Evolutionary conservation across 2,113 vertebrate genomes (phyloP), one percentile per base, ranked within the genome.

Genomic region (Callaeas wilsoni): DNA sequence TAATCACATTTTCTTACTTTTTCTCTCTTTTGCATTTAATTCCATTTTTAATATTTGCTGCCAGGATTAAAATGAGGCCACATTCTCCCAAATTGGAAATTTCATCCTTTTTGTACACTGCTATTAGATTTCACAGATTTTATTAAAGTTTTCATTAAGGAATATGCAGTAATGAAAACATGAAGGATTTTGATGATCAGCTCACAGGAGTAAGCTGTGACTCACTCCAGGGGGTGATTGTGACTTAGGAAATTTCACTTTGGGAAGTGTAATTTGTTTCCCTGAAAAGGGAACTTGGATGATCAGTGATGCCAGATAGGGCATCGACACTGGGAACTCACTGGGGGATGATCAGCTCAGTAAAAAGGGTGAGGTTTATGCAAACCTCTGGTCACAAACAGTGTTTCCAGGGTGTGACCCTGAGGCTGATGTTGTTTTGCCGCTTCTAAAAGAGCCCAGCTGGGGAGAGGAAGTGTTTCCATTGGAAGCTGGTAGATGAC

Each of bases 141-240:
- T 78, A 90, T 85, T 85, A 85, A 29, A 39, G 25, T 62, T 94
- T 89, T 94, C 59, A 59, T 95, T 87, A 84, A 92, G 81, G 71
- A 91, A 78, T 41, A 68, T 33, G 16, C 37, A 83, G 77, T 67
- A 82, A 83, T 90, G 55, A 90, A 93, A 88, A 80, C 30, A 8
- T 83, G 53, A 83, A 80, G n/a, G 23, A 83, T 69, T 93, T n/a
- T 63, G 65, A 65, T 60, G 16, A 71, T 68, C 52, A 73, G 17
- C 16, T 93, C 41, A 53, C 53, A 49, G 33, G 17, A 70, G 10
- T 59, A 20, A 65, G 20, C 60, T 49, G 30, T 57, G 35, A 56
- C 32, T 56, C 50, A 49, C 39, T 86, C 55, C 56, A 79, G 32
- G 5, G 30, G 5, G 6, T 86, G 53, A 52, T 4, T 70, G 9